phyloP scores from a whole-genome alignment of 2,113 vertebrate genomes.

The Chamaetylas fuelleborni region DNA sequence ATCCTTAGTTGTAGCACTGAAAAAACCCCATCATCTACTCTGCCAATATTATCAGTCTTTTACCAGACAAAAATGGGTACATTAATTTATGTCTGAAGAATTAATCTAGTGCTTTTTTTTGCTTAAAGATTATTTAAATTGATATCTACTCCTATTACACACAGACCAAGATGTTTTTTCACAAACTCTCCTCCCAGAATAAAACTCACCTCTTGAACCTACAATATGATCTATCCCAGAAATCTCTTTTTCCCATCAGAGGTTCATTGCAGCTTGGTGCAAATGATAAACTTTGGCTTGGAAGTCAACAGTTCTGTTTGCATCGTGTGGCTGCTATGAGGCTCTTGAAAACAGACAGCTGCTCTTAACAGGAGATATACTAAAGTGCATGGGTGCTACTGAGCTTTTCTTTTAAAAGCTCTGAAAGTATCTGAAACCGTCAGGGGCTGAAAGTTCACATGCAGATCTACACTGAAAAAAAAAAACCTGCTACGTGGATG shows the following conservation, averaged over 20 bases:
- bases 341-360: background rate
- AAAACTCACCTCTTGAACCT: background rate
- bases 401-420: background rate
- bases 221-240: background rate
- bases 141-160: background rate
- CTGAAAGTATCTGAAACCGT: background rate
- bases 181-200: background rate
- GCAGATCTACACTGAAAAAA: background rate
- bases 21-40: accelerated
- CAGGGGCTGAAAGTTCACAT: background rate
- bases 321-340: background rate
- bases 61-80: background rate
- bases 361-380: background rate
- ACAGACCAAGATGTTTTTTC: background rate
- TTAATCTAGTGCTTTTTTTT: accelerated
- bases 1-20: background rate
- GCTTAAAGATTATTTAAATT: background rate
- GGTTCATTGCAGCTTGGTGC: background rate
- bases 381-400: background rate
- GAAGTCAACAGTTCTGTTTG: background rate
- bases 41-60: background rate
- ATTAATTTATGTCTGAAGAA: background rate
- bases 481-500: background rate
- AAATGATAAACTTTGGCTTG: background rate
- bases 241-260: background rate